Base-by-base conservation (phyloP, 2,113 vertebrate species). In the Coturnix japonica region DNA sequence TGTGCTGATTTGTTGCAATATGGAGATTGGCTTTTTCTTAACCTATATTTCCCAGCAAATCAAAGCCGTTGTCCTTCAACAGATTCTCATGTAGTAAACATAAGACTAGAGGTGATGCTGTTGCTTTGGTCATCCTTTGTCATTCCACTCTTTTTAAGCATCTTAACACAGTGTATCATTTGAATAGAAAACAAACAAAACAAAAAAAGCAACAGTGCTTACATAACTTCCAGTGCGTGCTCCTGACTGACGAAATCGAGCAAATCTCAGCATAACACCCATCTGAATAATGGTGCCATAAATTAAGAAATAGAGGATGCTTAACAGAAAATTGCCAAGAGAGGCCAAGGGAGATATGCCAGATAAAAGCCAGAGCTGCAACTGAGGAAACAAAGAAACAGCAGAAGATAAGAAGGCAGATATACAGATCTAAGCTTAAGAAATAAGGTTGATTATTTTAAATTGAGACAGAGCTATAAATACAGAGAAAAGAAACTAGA, bases 271-370 rank as follows among this genome's bases (percentile, higher is more conserved):
- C 77, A 28, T 54, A 88, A 89, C 59, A 78, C 33, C 31, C 5
- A 0, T 56, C 9, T 89, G 64, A 93, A 76, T 46, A 91, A 87
- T 67, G 77, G 33, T 61, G 41, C 53, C 79, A 84, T 56, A 89
- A 91, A 90, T 51, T 49, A 93, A 92, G 83, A 91, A 93, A 82
- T 30, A 91, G 64, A 79, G 82, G 60, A 72, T 9, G 30, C 76
- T 87, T 85, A 87, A 81, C 39, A 88, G 84, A 94, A 92, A 94
- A 83, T 88, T 95, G 86, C 83, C 91, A 94, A 89, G 73, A 90
- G 63, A 89, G n/a, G 69, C 65, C 92, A 49, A 8, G n/a, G 56
- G 28, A 49, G 61, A 95, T 88, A 78, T 90, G 59, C 89, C 75
- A 83, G 89, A 96, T 92, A 92, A 94, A 91, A 94, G 85, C 43